Conservation (phyloP, 2,113 vertebrate species). For the Camarhynchus parvulus region DNA sequence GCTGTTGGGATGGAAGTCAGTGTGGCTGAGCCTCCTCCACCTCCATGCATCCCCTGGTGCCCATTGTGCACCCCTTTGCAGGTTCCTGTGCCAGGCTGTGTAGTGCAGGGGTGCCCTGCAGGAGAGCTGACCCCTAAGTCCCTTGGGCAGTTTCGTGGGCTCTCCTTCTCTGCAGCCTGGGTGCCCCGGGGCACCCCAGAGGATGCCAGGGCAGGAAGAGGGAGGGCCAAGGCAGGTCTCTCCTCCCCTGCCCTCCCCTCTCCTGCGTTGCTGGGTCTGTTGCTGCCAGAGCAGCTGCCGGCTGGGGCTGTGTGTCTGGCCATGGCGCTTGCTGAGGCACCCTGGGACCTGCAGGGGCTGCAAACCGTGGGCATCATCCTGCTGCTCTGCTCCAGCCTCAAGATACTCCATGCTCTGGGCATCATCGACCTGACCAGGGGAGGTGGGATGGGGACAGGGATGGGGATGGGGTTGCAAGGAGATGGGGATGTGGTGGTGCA, state of each 20-base stretch:
- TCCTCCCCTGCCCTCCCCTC: conserved; percentile 32
- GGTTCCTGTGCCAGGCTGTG: neutral
- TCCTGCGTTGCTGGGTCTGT: neutral
- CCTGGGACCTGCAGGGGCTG: conserved; percentile 27
- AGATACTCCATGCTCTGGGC: conserved; percentile 31
- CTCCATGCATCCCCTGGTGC: neutral
- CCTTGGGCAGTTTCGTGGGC: neutral
- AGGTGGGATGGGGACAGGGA: neutral
- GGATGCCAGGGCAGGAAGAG: neutral
- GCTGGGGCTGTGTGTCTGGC: neutral
- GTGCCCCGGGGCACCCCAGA: neutral
- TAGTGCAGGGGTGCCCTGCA: neutral
- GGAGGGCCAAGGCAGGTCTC: conserved; percentile 25
- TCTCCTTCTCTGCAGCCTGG: neutral
- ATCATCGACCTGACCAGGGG: conserved; percentile 14
- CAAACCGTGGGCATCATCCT: conserved; percentile 45
- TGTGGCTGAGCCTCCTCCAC: neutral
- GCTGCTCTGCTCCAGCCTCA: conserved; percentile 48
- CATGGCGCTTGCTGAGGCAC: neutral
- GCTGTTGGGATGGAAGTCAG: neutral
- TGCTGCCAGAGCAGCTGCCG: neutral
- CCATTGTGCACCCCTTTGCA: neutral
- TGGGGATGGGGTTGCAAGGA: neutral
- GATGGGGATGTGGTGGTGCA: neutral
- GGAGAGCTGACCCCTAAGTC: neutral